Conservation (phyloP, 2,888 invertebrate species). For the Mechanitis mazaeus region DNA sequence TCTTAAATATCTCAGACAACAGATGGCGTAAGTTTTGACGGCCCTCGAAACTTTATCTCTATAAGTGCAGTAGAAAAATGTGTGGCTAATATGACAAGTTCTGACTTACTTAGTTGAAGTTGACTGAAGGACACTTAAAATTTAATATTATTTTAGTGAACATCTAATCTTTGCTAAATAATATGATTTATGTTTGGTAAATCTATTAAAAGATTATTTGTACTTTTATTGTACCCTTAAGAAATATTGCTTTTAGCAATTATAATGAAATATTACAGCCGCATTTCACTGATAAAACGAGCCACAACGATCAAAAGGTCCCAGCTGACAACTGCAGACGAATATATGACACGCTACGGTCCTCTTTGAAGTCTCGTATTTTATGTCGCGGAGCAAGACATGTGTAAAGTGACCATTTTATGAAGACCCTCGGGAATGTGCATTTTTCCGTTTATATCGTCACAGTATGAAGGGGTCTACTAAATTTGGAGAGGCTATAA, state of each 20-base stretch:
- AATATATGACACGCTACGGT: constrained; percentile 48
- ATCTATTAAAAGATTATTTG: background rate
- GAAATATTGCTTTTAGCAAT: background rate
- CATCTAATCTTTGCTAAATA: too few relatives aligned
- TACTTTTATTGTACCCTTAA: background rate
- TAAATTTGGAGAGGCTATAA: constrained; percentile 44
- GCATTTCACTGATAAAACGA: constrained; percentile 27
- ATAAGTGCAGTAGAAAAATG: constrained; percentile 3
- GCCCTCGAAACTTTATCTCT: constrained; percentile 7
- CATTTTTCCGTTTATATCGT: constrained; percentile 10
- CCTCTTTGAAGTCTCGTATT: constrained; percentile 51
- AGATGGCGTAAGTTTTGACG: constrained; percentile 43
- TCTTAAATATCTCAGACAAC: constrained; percentile 41
- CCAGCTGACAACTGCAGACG: constrained; percentile 50
- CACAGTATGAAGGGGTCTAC: constrained; percentile 34
- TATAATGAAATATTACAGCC: constrained; percentile 2
- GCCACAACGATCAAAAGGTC: constrained; percentile 48
- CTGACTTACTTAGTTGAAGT: background rate
- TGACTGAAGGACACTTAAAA: too few relatives aligned
- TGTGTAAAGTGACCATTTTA: constrained; percentile 53
- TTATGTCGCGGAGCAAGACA: constrained; percentile 52
- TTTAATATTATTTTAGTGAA: too few relatives aligned
- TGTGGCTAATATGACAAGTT: constrained; percentile 2
- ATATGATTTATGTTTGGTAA: background rate
- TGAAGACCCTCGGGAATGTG: constrained; percentile 30